Evolutionary conservation across 2,113 vertebrate genomes (phyloP), one percentile per base, ranked within the genome.

Genomic region (Myrmophylax atrothorax): DNA sequence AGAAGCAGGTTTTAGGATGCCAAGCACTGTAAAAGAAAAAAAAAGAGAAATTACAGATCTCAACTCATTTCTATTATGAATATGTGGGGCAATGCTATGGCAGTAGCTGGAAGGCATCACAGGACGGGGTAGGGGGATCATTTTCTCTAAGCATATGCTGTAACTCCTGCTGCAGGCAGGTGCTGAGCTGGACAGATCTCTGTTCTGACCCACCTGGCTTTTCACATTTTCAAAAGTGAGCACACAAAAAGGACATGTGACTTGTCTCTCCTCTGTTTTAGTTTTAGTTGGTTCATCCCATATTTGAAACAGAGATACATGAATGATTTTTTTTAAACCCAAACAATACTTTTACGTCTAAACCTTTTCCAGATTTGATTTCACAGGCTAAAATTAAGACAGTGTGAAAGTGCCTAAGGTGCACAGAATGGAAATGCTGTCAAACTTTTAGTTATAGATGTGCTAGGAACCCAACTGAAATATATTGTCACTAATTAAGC

Each of bases 361-460:
- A 93, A 60, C 29, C 9, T 46, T 76, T 84, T 87, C 42, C 72
- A 53, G 64, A 37, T 69, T 89, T 87, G 47, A 67, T 88, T 95
- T 92, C 52, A 88, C 12, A 31, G 38, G 20, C n/a, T 67, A 44
- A 88, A 67, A 69, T n/a, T 28, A 93, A 87, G 55, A 31, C 40
- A 55, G 3, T 23, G n/a, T 81, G 73, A 81, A 77, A 93, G 60
- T 29, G 38, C 56, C 40, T 33, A 63, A 85, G 46, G 38, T 82
- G 89, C 56, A 64, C 83, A 87, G 84, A 89, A 93, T 91, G 90
- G 81, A 95, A 96, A 93, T 11, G 22, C 44, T 93, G 83, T 92
- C 77, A 89, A 75, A 37, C 49, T 93, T 87, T 87, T 90, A 91
- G 76, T 77, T 35, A 47, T 20, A 60, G 49, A 42, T 87, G 42